Evolutionary conservation across 2,113 vertebrate genomes (phyloP).

Genomic region (Chionomys nivalis): DNA sequence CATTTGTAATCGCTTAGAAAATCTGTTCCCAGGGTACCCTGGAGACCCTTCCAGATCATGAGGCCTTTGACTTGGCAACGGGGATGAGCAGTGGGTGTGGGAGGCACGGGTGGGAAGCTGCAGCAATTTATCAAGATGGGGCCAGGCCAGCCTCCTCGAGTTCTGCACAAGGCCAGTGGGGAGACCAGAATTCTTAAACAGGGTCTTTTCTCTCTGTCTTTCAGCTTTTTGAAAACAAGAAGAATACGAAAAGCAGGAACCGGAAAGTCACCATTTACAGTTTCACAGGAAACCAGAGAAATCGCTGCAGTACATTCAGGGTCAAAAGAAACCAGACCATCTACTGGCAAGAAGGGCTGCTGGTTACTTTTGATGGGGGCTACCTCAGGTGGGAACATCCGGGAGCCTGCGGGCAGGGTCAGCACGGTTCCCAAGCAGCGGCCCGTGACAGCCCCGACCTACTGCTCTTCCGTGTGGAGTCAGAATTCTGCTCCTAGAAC

Average conservation of each 20-base stretch:
- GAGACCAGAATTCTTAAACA: conserved; percentile 45
- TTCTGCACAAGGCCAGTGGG: not conserved
- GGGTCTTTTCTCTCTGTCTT: conserved; percentile 63
- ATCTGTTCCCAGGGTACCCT: conserved; percentile 10
- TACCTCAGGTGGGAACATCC: conserved; percentile 92
- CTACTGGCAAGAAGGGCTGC: conserved; percentile 91
- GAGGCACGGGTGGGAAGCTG: not conserved
- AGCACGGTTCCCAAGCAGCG: fast-evolving
- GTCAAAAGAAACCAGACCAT: conserved; percentile 92
- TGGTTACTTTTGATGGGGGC: conserved; percentile 95
- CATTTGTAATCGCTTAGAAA: not conserved
- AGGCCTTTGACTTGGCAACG: not conserved
- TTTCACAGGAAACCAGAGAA: conserved; percentile 93
- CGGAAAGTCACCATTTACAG: conserved; percentile 93
- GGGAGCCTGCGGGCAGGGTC: fast-evolving
- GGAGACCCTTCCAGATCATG: not conserved
- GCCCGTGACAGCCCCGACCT: fast-evolving
- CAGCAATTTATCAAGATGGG: not conserved
- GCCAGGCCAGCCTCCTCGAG: not conserved
- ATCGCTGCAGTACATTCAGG: conserved; percentile 96
- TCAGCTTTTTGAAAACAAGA: conserved; percentile 94
- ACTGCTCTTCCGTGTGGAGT: fast-evolving
- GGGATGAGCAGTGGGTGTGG: fast-evolving
- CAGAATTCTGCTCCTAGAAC: not conserved
- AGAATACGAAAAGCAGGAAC: conserved; percentile 85